Base-by-base conservation (phyloP, 2,113 vertebrate genomes). In the Pavo muticus region DNA sequence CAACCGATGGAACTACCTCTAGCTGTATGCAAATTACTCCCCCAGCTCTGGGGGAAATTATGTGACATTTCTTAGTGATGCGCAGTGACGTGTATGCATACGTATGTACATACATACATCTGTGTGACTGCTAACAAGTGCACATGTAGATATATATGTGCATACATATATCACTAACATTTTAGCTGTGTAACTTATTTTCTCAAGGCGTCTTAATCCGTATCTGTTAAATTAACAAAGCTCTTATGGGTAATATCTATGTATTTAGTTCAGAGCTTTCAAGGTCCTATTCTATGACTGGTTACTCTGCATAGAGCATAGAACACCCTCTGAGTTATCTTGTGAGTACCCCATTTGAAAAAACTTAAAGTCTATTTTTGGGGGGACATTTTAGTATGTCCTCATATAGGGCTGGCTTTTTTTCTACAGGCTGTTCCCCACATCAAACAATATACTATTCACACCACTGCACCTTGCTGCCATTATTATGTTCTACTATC, bases 131-230 rank as follows among this genome's bases (percentile, higher is more conserved):
- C 42, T 19, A 73, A 32, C 6, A 63, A 23, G 37, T 69, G 32
- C 35, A 1, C 32, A 4, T 15, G 5, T 47, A 7, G 42, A 5
- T 27, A 8, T 23, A 8, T 44, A 10, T 3, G 0, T 32, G 24
- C 20, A 18, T 76, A 44, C 57, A 29, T 32, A n/a, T 8, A 64
- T 40, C 61, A 32, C 24, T 82, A 29, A 45, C 16, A 39, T 86
- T 70, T 65, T 52, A 39, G 73, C 39, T 59, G 8, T 35, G 19
- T 23, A 32, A 45, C 32, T 82, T 56, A 10, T 21, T 79, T 69
- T 90, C 60, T 79, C 23, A 7, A 29, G 23, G 73, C 63, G 16
- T 57, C 48, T 80, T 80, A 73, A 47, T 87, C 14, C 11, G 18
- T 73, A 75, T 7, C 17, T 54, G 8, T 21, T 63, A 67, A 84